These are phyloP conservation scores for Parambassis ranga DNA, from an alignment of 2,797 vertebrate species.

Conservation along the genomic window DNA sequence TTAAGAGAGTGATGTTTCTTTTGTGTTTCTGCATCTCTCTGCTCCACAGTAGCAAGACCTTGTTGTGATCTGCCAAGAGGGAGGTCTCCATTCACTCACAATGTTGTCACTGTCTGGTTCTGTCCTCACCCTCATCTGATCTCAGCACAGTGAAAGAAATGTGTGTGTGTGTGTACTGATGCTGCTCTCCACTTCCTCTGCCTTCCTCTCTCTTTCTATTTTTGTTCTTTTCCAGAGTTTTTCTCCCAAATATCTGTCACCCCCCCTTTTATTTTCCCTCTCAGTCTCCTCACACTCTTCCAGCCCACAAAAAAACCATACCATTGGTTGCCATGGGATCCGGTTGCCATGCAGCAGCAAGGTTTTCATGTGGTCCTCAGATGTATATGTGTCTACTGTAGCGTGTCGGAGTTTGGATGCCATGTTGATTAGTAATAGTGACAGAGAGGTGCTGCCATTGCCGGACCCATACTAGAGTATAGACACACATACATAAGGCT, in stretches of 20 bases:
- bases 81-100: conserved; percentile 44
- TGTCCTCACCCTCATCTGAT: conserved; percentile 35
- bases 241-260: conserved; percentile 34
- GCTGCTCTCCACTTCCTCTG: conserved; percentile 24
- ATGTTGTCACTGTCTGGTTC: conserved; percentile 54
- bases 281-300: not conserved
- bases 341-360: conserved; percentile 73
- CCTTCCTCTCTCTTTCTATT: conserved; percentile 37
- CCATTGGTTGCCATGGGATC: conserved; percentile 82
- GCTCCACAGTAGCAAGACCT: conserved; percentile 21
- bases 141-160: conserved; percentile 28
- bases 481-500: not conserved
- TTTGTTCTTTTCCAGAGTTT: conserved; percentile 38
- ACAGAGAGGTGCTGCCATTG: conserved; percentile 9
- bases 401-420: conserved; percentile 47
- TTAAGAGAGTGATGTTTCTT: not conserved
- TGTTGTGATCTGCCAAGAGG: conserved; percentile 25
- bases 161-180: conserved; percentile 24
- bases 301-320: conserved; percentile 48
- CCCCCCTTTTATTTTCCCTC: not conserved
- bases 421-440: conserved; percentile 26
- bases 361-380: conserved; percentile 51
- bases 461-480: not conserved
- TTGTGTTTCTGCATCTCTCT: not conserved
- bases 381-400: conserved; percentile 34